These are phyloP conservation scores for Hipparchia semele DNA, from an alignment of 2,888 invertebrate species.

Conservation along the genomic window DNA sequence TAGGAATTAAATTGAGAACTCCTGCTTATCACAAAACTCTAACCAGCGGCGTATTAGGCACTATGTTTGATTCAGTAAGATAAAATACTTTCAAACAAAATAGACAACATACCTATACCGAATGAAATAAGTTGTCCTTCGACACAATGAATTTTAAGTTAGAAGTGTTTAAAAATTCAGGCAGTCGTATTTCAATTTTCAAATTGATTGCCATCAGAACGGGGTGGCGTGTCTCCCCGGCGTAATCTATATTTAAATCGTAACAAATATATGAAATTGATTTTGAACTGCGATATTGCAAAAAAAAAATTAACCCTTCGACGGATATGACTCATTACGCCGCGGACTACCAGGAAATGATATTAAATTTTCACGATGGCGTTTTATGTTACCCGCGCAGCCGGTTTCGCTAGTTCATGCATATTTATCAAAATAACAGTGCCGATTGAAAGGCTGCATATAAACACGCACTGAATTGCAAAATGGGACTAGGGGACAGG, in stretches of 20 bases:
- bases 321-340: slow-evolving; percentile 79
- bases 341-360: slow-evolving; percentile 75
- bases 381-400: slow-evolving; percentile 76
- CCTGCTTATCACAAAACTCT: background rate
- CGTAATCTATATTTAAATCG: slow-evolving; percentile 36
- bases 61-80: background rate
- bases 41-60: background rate
- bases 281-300: slow-evolving; percentile 68
- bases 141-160: slow-evolving; percentile 12
- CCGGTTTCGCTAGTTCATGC: slow-evolving; percentile 78
- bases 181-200: slow-evolving; percentile 15
- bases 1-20: background rate
- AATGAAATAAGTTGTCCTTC: background rate
- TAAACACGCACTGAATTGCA: slow-evolving; percentile 77
- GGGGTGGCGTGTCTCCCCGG: slow-evolving; percentile 33
- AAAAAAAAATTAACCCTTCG: slow-evolving; percentile 78
- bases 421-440: slow-evolving; percentile 83
- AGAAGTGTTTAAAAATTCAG: slow-evolving; percentile 20
- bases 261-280: slow-evolving; percentile 60
- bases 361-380: slow-evolving; percentile 82
- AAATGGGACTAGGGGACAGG: slow-evolving; percentile 56
- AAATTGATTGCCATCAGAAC: slow-evolving; percentile 17
- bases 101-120: background rate
- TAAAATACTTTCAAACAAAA: background rate
- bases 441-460: slow-evolving; percentile 82